phyloP scores from a whole-genome alignment of 2,797 vertebrate genomes.

The Enteromius viviparus region DNA sequence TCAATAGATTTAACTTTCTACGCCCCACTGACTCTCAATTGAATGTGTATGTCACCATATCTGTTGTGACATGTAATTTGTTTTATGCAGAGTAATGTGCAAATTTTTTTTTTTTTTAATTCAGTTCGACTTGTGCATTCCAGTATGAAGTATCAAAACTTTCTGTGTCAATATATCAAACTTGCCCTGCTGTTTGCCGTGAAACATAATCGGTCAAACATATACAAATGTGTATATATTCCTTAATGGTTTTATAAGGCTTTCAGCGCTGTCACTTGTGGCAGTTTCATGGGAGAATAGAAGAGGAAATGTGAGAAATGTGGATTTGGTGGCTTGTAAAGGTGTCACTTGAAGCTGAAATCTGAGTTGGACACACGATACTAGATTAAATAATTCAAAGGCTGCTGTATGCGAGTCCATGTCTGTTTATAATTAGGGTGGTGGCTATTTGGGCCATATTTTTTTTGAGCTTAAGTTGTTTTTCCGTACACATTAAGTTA shows the following conservation, averaged over 20 bases:
- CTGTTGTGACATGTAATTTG: conserved; percentile 18
- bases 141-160: not conserved
- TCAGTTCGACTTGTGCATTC: not conserved
- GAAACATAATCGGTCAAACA: not conserved
- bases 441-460: conserved; percentile 13
- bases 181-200: not conserved
- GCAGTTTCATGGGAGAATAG: conserved; percentile 62
- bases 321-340: conserved; percentile 61
- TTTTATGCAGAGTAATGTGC: conserved; percentile 15
- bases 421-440: conserved; percentile 15
- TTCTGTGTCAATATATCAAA: not conserved
- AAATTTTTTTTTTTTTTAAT: not conserved
- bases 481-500: conserved; percentile 36
- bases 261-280: conserved; percentile 54
- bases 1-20: conserved; percentile 23
- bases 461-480: conserved; percentile 37
- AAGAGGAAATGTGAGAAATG: conserved; percentile 57
- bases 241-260: not conserved
- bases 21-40: not conserved
- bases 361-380: conserved; percentile 67
- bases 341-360: conserved; percentile 67
- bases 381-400: conserved; percentile 74
- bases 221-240: conserved; percentile 13
- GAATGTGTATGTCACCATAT: not conserved
- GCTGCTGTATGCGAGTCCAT: not conserved